phyloP scores from a whole-genome alignment of 2,113 vertebrate genomes.

The Vidua chalybeata region DNA sequence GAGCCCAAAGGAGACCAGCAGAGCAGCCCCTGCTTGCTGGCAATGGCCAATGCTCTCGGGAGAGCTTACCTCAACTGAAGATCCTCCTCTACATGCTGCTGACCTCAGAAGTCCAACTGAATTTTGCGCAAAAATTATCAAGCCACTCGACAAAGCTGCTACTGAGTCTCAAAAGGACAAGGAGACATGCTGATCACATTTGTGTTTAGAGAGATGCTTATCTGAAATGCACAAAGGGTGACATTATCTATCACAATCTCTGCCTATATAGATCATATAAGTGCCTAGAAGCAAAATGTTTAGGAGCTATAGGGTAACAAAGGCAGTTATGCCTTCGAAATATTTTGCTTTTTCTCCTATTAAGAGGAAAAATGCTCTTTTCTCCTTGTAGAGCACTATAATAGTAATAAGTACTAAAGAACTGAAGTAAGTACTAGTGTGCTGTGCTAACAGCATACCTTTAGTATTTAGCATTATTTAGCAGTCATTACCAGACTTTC shows the following conservation, averaged over 20 bases:
- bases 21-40: not conserved
- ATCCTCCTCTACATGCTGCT: conserved; percentile 54
- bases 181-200: conserved; percentile 61
- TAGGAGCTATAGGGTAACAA: not conserved
- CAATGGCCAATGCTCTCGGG: not conserved
- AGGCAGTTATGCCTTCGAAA: not conserved
- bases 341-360: not conserved
- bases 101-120: conserved; percentile 50
- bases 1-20: not conserved
- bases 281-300: conserved; percentile 22
- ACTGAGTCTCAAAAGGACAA: conserved; percentile 62
- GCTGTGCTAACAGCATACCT: not conserved
- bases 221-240: conserved; percentile 63
- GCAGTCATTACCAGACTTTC: not conserved
- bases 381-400: not conserved
- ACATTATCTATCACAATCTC: conserved; percentile 59
- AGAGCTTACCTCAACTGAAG: conserved; percentile 56
- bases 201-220: conserved; percentile 65
- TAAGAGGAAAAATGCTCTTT: not conserved
- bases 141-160: conserved; percentile 47
- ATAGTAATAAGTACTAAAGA: not conserved
- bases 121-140: conserved; percentile 50
- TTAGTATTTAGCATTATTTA: not conserved
- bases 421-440: not conserved
- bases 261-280: conserved; percentile 21